phyloP scores from a whole-genome alignment of 35 echinoderm and acorn worm genomes.

The Apostichopus japonicus region DNA sequence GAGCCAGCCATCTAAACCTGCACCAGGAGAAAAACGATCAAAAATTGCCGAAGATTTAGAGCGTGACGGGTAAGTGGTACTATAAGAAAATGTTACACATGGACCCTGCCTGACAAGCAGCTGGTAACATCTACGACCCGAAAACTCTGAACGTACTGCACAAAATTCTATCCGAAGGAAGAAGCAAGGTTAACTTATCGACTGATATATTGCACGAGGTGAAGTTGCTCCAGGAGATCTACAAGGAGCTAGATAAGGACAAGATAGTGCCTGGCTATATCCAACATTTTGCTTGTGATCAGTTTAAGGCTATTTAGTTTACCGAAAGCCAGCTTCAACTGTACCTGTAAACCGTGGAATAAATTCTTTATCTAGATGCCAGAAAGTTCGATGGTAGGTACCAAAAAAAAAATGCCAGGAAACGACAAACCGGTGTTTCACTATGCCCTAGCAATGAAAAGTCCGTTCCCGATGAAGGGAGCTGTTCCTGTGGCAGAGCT shows the following conservation, averaged over 20 bases:
- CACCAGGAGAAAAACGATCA: neutral
- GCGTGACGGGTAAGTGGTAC: neutral
- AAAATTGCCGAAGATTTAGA: neutral
- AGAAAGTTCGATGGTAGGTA: neutral
- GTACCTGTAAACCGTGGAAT: neutral
- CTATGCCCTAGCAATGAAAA: constrained; percentile 46
- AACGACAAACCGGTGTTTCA: constrained; percentile 6
- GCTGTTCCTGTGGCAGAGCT: constrained; percentile 48
- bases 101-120: neutral
- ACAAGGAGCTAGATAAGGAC: constrained; percentile 4
- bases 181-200: neutral
- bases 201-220: neutral
- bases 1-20: neutral
- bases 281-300: neutral
- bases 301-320: neutral
- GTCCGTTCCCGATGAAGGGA: neutral
- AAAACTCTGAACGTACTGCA: constrained; percentile 15
- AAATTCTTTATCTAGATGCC: constrained; percentile 25
- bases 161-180: neutral
- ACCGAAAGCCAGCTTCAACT: neutral
- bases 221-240: constrained; percentile 3
- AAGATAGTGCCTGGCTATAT: neutral
- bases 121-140: constrained; percentile 6
- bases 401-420: neutral
- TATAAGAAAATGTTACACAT: neutral